Evolutionary conservation across 2,113 vertebrate genomes (phyloP).

Genomic region (Ammodytes dubius): DNA sequence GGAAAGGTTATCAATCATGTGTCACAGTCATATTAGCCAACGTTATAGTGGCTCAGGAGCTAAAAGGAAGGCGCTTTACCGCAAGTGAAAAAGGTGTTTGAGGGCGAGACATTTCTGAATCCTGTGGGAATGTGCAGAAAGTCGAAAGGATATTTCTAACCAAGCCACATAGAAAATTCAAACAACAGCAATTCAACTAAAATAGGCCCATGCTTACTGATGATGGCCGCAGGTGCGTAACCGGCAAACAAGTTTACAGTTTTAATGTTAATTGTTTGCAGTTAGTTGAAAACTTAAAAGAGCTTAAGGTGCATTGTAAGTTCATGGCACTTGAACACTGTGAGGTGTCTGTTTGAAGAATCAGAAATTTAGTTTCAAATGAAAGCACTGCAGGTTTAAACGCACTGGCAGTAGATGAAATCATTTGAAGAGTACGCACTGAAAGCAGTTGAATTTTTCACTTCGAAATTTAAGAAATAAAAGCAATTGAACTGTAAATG

Average conservation of each 20-base stretch:
- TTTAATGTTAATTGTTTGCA: not conserved
- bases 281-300: not conserved
- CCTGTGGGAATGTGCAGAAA: not conserved
- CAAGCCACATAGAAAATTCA: not conserved
- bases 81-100: conserved; percentile 45
- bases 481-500: not conserved
- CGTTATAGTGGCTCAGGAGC: conserved; percentile 63
- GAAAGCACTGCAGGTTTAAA: not conserved
- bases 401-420: not conserved
- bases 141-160: not conserved
- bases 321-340: not conserved
- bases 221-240: not conserved
- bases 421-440: not conserved
- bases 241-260: not conserved
- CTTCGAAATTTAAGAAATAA: not conserved
- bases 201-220: not conserved
- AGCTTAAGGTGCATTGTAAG: not conserved
- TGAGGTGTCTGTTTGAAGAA: not conserved
- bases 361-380: not conserved
- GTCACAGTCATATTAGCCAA: conserved; percentile 80
- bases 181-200: not conserved
- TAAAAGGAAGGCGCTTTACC: conserved; percentile 47
- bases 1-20: conserved; percentile 82
- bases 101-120: conserved; percentile 17
- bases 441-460: not conserved